Evolutionary conservation across 2,113 vertebrate species (phyloP), one percentile per base, ranked within the genome.

Genomic region (Oncorhynchus nerka): DNA sequence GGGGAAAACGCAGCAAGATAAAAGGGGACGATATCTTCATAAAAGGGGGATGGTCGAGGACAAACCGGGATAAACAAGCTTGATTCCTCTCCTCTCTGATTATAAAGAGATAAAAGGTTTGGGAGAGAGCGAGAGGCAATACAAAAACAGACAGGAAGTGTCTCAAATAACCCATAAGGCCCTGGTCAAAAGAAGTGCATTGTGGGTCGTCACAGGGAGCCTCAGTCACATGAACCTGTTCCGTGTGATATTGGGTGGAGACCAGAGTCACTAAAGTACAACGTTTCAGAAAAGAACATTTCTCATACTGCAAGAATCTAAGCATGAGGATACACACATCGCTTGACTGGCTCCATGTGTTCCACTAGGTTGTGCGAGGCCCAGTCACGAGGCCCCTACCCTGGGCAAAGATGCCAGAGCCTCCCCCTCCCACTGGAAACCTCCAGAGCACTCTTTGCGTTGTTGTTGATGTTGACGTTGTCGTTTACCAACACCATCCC

Each of bases 221-320:
- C 12, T 55, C 4, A 19, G 64, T 55, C 62, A 82, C 67, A 73
- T 15, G 61, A 83, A 74, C 74, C 76, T 74, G 71, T 77, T 62
- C 20, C 12, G 24, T n/a, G 7, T 48, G 11, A 28, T 20, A n/a
- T 75, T 92, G 91, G 82, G 79, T 68, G 72, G 24, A 80, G 83
- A 85, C 88, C 88, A 85, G 78, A 87, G 87, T 91, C 89, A 92
- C 92, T 92, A 32, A 32, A 89, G 76, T 81, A 82, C 84, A 88
- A 87, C 88, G 83, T 90, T 89, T 88, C 78, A 84, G 66, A 85
- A 73, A 55, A 86, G 51, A 66, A 76, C 71, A 75, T 81, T 73
- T 75, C 74, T 82, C 62, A 59, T 68, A 73, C 15, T 51, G 5
- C 49, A 15, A 51, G 15, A 0, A 26, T 64, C 28, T 74, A 69